These are phyloP conservation scores for Lycodopsis pacificus DNA, from an alignment of 2,797 vertebrate species.

Conservation along the genomic window DNA sequence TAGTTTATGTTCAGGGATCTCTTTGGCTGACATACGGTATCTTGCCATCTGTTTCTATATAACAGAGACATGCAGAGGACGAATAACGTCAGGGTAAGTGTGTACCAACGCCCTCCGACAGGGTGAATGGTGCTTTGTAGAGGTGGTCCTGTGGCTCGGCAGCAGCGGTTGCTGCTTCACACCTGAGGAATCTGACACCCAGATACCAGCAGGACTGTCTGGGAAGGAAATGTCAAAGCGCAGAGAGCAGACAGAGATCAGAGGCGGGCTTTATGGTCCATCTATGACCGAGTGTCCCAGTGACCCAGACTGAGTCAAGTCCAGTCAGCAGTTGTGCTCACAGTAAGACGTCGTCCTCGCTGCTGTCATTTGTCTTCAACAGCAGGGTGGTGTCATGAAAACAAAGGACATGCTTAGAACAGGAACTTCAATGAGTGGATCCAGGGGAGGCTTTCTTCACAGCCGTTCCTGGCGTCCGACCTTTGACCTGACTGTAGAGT, in stretches of 20 bases:
- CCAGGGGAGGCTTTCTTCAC: background rate
- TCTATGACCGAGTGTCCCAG: conserved; percentile 3
- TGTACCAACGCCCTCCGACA: conserved; percentile 12
- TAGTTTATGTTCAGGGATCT: background rate
- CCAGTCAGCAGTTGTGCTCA: conserved; percentile 11
- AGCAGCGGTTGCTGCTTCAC: conserved; percentile 39
- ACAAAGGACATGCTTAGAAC: background rate
- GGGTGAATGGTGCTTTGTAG: conserved; percentile 69
- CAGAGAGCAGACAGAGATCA: conserved; percentile 40
- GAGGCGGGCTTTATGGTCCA: conserved; percentile 7
- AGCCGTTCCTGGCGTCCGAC: background rate
- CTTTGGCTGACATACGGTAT: background rate
- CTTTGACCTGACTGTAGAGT: background rate
- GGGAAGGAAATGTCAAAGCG: conserved; percentile 54
- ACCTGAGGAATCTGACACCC: conserved; percentile 77
- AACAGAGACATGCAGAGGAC: conserved; percentile 12
- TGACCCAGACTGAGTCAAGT: conserved; percentile 25
- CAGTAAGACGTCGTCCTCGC: conserved; percentile 10
- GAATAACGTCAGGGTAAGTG: conserved; percentile 6
- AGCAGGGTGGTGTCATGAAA: background rate
- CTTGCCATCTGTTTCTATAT: conserved; percentile 13
- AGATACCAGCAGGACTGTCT: conserved; percentile 56
- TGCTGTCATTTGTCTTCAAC: background rate
- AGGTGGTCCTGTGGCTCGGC: conserved; percentile 10
- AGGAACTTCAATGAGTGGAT: background rate